A percentile compares a stretch with the other conserved stretches of the same genome.
Conservation (phyloP, 2,888 invertebrate genomes). For the Caenorhabditis panamensis region DNA sequence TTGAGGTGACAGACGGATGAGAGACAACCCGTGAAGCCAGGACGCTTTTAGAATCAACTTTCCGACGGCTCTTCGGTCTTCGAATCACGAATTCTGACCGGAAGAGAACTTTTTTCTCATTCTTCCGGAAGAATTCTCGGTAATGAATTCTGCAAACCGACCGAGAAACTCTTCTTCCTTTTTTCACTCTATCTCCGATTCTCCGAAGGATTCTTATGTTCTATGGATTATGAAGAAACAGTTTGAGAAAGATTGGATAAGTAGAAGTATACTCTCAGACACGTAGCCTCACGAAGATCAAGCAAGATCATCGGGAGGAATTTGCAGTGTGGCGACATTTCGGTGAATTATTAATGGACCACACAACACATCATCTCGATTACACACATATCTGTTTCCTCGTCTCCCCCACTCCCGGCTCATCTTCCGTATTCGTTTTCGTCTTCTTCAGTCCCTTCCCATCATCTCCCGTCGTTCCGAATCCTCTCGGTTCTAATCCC, state of each 20-base stretch:
- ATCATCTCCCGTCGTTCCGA: neutral
- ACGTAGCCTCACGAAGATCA: neutral
- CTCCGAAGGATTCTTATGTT: too few species aligned
- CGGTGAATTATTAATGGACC: constrained; percentile 45
- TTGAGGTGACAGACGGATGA: constrained; percentile 18
- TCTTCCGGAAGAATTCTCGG: neutral
- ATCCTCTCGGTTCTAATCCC: constrained; percentile 3
- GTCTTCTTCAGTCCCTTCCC: neutral
- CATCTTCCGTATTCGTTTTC: constrained; percentile 5
- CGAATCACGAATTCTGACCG: neutral
- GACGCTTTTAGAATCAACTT: constrained; percentile 9
- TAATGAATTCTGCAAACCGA: constrained; percentile 9
- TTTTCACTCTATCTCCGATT: too few species aligned
- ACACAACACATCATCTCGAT: constrained; percentile 36
- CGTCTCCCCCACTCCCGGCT: neutral
- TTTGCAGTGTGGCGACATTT: constrained; percentile 9
- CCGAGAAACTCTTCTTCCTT: too few species aligned
- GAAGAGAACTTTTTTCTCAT: neutral
- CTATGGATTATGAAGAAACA: too few species aligned
- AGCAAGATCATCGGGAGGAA: neutral
- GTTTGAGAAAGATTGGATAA: too few species aligned
- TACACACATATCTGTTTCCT: constrained; percentile 44
- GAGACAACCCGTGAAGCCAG: too few species aligned
- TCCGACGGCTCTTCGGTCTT: constrained; percentile 1
- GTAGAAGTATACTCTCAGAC: too few species aligned